Conservation (phyloP, 2,888 invertebrate genomes). For the Synanthedon formicaeformis region DNA sequence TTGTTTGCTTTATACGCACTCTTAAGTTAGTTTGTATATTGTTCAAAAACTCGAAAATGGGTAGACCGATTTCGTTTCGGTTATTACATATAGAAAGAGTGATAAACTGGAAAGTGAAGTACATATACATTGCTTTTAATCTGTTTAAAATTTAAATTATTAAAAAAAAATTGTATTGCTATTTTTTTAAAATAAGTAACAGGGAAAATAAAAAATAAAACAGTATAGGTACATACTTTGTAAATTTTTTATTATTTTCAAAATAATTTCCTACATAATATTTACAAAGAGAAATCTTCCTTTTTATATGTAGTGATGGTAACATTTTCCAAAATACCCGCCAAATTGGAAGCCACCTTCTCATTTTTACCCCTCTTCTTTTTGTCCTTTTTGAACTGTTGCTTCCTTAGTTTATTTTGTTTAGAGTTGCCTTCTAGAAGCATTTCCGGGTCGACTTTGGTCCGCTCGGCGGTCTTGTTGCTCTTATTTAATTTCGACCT, state of each 20-base stretch:
- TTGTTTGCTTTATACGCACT: too few relatives aligned
- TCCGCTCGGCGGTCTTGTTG: slow-evolving; percentile 33
- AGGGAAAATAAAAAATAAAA: background rate
- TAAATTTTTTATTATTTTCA: background rate
- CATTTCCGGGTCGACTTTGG: slow-evolving; percentile 74
- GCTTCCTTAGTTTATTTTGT: slow-evolving; percentile 50
- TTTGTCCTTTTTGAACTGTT: slow-evolving; percentile 74
- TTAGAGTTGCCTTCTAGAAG: slow-evolving; percentile 76
- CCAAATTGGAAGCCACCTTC: slow-evolving; percentile 73
- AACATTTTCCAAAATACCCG: slow-evolving; percentile 74
- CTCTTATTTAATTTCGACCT: slow-evolving; percentile 46
- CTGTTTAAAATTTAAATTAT: too few relatives aligned
- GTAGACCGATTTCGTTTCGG: too few relatives aligned
- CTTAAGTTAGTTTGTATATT: too few relatives aligned
- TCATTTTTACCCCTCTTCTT: slow-evolving; percentile 67
- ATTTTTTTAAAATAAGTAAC: too few relatives aligned
- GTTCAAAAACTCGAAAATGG: too few relatives aligned
- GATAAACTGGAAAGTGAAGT: too few relatives aligned
- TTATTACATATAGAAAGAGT: too few relatives aligned
- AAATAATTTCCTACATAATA: slow-evolving; percentile 3
- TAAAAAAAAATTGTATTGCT: too few relatives aligned
- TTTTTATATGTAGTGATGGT: slow-evolving; percentile 46
- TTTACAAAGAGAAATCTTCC: slow-evolving; percentile 61
- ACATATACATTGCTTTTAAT: too few relatives aligned
- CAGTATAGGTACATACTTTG: background rate